Percentiles rank a stretch among this genome's conserved stretches.
Evolutionary conservation across 1,140 invertebrate species (phyloP).

Genomic region (Cyclargus thomasi): DNA sequence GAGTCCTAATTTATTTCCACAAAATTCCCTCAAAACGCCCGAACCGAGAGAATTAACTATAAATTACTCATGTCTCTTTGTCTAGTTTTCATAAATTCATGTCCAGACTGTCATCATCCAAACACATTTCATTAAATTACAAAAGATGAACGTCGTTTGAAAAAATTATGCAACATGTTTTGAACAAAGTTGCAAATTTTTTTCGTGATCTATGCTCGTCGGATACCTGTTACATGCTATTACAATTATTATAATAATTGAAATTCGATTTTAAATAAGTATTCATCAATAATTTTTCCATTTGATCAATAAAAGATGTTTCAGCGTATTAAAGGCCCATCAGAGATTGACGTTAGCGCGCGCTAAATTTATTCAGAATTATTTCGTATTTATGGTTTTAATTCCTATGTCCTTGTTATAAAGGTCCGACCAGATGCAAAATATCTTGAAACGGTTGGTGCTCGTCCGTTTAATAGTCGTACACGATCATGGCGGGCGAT

Average conservation of each 20-base stretch:
- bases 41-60: neutral
- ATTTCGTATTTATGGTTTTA: too few species aligned
- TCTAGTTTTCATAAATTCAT: conserved; percentile 13
- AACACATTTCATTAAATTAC: neutral
- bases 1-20: neutral
- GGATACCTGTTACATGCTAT: too few species aligned
- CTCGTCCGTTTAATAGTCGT: conserved; percentile 35
- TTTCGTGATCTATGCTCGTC: too few species aligned
- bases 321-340: neutral
- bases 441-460: too few species aligned
- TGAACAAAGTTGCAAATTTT: too few species aligned
- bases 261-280: too few species aligned
- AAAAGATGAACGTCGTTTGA: too few species aligned
- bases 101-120: neutral
- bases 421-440: too few species aligned
- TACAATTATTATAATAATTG: too few species aligned
- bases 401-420: too few species aligned
- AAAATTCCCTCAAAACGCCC: conserved; percentile 6
- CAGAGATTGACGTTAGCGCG: neutral
- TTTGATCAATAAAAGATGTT: neutral
- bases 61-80: conserved; percentile 6
- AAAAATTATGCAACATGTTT: too few species aligned
- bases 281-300: neutral
- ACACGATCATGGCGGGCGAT: conserved; percentile 46
- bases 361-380: neutral